Percentiles rank a stretch among this genome's conserved stretches.
Evolutionary conservation across 2,113 vertebrate species (phyloP).

Genomic region (Protobothrops flavoviridis): DNA sequence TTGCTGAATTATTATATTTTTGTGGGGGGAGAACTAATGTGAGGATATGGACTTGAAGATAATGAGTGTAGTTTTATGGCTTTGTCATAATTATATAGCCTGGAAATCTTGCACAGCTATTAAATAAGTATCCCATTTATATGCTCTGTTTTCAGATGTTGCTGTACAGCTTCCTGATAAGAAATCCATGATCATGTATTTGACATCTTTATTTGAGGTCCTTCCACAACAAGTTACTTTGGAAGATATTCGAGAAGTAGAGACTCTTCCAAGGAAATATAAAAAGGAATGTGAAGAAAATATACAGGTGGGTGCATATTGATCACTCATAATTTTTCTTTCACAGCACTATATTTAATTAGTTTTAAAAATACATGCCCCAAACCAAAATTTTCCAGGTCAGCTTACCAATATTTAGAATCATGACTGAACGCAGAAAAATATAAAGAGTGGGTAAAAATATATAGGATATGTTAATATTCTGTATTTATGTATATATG

Average conservation of each 20-base stretch:
- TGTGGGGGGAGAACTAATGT: background rate
- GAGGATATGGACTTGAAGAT: background rate
- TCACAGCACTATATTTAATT: background rate
- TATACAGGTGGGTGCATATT: conserved; percentile 70
- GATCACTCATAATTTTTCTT: background rate
- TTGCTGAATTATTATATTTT: background rate
- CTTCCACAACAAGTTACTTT: conserved; percentile 94
- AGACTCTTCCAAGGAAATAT: conserved; percentile 89
- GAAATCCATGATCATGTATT: conserved; percentile 98
- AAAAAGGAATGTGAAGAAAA: conserved; percentile 79
- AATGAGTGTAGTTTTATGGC: background rate
- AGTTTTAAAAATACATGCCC: background rate
- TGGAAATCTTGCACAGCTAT: background rate
- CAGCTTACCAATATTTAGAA: background rate
- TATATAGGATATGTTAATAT: background rate
- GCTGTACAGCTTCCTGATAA: conserved; percentile 95
- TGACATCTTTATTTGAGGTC: conserved; percentile 95
- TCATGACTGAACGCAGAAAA: background rate
- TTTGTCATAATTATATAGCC: background rate
- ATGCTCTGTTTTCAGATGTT: conserved; percentile 77
- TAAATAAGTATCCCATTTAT: conserved; percentile 21
- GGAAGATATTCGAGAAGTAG: conserved; percentile 93
- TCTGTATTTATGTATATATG: background rate
- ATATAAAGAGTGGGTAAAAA: background rate
- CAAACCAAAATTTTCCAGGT: background rate